These are phyloP conservation scores for Cyclina sinensis DNA, from an alignment of 1,140 invertebrate species.

Conservation along the genomic window DNA sequence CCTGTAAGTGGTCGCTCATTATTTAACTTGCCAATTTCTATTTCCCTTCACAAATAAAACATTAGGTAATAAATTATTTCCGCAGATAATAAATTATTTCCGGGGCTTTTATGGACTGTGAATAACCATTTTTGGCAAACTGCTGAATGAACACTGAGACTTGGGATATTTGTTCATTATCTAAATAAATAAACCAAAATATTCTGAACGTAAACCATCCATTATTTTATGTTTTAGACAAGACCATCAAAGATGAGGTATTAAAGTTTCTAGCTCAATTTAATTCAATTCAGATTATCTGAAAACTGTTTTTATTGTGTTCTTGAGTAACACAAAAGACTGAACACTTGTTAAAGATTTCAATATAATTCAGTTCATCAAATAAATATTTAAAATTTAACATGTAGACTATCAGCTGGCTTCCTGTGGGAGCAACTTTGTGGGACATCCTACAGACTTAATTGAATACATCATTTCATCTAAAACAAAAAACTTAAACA, in stretches of 20 bases:
- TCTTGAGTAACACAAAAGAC: no score
- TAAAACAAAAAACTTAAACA: neutral
- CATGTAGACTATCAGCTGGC: no score
- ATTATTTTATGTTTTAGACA: neutral
- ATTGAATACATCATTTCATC: neutral
- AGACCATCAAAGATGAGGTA: no score
- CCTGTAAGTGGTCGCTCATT: neutral
- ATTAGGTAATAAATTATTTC: slow-evolving; percentile 23
- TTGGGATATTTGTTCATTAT: neutral
- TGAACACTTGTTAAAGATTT: no score
- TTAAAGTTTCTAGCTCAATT: no score
- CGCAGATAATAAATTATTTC: slow-evolving; percentile 26
- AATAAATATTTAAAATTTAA: no score
- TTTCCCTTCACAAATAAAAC: slow-evolving; percentile 28
- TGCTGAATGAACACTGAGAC: neutral
- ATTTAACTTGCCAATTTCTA: neutral
- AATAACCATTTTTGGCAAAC: neutral
- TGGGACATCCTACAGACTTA: neutral
- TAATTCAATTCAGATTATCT: no score
- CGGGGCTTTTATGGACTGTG: neutral
- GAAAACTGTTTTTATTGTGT: no score
- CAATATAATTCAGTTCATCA: no score
- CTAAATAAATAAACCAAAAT: slow-evolving; percentile 5
- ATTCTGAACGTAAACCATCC: neutral
- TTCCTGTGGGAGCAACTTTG: neutral